Percentiles rank a stretch among this genome's conserved stretches.
phyloP scores from a whole-genome alignment of 2,113 vertebrate genomes.

The Saguinus midas region DNA sequence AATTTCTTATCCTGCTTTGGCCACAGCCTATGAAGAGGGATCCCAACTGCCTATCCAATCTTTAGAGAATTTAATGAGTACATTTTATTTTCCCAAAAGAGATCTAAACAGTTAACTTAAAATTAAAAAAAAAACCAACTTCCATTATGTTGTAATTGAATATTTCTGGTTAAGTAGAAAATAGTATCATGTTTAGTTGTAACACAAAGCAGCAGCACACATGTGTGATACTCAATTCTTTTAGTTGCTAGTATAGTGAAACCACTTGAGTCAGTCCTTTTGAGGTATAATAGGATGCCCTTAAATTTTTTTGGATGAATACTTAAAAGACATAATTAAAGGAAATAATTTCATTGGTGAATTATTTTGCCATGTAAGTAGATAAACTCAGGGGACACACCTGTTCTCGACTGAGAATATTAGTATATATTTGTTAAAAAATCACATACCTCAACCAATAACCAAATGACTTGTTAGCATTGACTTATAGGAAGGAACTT shows the following conservation, averaged over 20 bases:
- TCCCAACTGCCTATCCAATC: not conserved
- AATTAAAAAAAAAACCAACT: not conserved
- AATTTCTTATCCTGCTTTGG: conserved; percentile 39
- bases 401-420: not conserved
- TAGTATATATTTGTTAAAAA: not conserved
- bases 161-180: not conserved
- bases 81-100: not conserved
- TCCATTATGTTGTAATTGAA: not conserved
- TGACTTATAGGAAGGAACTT: not conserved
- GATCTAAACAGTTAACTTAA: not conserved
- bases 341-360: not conserved
- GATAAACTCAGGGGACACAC: not conserved
- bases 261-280: not conserved
- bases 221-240: not conserved
- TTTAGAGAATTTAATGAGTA: conserved; percentile 1
- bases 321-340: not conserved
- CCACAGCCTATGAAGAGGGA: not conserved
- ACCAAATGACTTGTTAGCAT: not conserved
- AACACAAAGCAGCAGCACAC: not conserved
- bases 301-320: not conserved
- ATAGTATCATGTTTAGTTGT: not conserved
- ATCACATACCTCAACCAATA: not conserved
- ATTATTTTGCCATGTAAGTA: not conserved
- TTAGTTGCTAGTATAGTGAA: not conserved
- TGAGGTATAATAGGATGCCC: not conserved